Evolutionary conservation across 2,797 vertebrate genomes (phyloP).

Genomic region (Gymnothorax reevesii): DNA sequence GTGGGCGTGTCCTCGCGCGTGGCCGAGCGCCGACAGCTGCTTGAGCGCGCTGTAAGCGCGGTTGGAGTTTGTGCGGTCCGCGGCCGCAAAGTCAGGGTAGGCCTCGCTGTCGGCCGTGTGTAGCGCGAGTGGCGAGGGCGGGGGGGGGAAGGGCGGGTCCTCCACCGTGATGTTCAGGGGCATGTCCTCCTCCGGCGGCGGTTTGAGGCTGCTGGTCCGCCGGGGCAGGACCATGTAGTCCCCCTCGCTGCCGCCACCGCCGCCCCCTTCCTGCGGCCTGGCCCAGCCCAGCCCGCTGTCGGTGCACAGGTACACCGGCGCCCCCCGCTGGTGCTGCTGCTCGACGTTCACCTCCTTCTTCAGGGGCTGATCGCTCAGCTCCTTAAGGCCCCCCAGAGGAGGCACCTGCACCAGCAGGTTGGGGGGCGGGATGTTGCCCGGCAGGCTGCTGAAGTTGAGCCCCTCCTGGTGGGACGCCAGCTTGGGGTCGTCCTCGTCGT

Average conservation of each 20-base stretch:
- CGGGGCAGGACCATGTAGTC: constrained; percentile 98
- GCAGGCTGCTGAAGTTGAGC: constrained; percentile 89
- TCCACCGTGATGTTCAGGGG: constrained; percentile 78
- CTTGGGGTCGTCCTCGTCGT: constrained; percentile 94
- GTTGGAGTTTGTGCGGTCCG: constrained; percentile 86
- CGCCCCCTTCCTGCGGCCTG: constrained; percentile 71
- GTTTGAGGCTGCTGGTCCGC: constrained; percentile 90
- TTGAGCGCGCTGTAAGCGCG: constrained; percentile 93
- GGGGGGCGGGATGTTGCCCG: constrained; percentile 89
- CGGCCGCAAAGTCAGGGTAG: constrained; percentile 84
- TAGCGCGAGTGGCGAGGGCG: constrained; percentile 74
- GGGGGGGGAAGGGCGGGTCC: constrained; percentile 81
- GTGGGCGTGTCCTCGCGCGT: constrained; percentile 65
- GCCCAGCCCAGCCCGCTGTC: constrained; percentile 92
- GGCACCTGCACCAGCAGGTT: constrained; percentile 89
- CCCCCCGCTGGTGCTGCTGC: constrained; percentile 68
- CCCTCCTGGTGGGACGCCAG: constrained; percentile 86
- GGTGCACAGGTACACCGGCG: constrained; percentile 90
- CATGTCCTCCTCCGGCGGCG: constrained; percentile 81
- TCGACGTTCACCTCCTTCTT: constrained; percentile 87
- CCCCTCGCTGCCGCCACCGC: constrained; percentile 78
- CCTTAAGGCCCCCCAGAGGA: constrained; percentile 80
- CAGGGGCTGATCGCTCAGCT: constrained; percentile 80
- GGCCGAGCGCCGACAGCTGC: constrained; percentile 75
- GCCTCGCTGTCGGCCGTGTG: constrained; percentile 81